Evolutionary conservation across 1,140 invertebrate genomes (phyloP), one percentile per base, ranked within the genome.

Genomic region (Microplitis mediator): DNA sequence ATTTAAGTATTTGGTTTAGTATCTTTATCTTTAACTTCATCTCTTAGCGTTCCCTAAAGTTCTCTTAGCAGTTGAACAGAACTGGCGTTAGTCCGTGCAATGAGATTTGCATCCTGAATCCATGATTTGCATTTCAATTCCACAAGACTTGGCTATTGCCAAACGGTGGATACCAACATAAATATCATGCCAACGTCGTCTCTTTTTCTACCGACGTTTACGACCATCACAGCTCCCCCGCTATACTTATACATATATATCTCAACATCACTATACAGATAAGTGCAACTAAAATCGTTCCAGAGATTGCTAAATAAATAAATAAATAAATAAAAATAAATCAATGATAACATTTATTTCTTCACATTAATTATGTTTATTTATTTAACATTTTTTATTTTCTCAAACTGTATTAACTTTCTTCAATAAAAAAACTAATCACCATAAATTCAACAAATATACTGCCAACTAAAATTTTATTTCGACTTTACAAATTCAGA

Each of bases 111-210:
- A 86, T 86, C 80, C 78, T 79, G 82, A 80, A 86, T 84, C 80
- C 76, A 76, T 80, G 80, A 86, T 86, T 86, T 86, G 85, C 85
- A 86, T 86, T 86, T 86, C 85, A 85, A 85, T 86, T 86, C 80
- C 81, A 72, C 83, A 79, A 79, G 80, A 82, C 77, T 83, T 81
- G 77, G 76, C 76, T 74, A 71, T 74, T 81, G 84, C 82, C 83
- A 85, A 86, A 84, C 81, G 82, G 77, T 76, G 77, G 73, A 79
- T 82, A 82, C 82, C 82, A 84, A 85, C 84, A 85, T 85, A 86
- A 86, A 85, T 85, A 85, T 79, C 78, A 79, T 79, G 81, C 78
- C 77, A 79, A 83, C 77, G 75, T 75, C 79, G 75, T 74, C 74
- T 71, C 39, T 62, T 72, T 69, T 65, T 34, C 60, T 64, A 65